A percentile compares a stretch with the other conserved stretches of the same genome.
phyloP scores from a whole-genome alignment of 2,113 vertebrate species.

The Sula dactylatra region DNA sequence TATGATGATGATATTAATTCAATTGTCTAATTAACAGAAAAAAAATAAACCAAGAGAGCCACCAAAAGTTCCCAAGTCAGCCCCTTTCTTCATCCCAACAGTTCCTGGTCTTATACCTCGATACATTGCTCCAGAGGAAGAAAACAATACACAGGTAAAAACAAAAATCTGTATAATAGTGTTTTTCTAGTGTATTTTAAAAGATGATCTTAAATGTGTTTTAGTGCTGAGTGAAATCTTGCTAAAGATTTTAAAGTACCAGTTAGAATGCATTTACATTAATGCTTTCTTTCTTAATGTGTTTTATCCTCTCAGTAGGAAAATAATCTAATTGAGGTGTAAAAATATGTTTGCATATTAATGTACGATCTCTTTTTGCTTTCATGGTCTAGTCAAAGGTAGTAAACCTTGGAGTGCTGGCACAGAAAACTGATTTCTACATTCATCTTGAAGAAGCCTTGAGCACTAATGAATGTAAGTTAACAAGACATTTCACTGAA shows the following conservation, averaged over 20 bases:
- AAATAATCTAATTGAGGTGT: background rate
- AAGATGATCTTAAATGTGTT: background rate
- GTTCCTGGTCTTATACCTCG: slow-evolving; percentile 87
- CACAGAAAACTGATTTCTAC: slow-evolving; percentile 86
- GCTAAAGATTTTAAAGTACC: background rate
- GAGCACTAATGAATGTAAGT: slow-evolving; percentile 82
- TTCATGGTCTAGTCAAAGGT: slow-evolving; percentile 86
- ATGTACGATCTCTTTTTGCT: background rate
- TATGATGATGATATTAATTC: background rate
- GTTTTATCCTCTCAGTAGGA: background rate
- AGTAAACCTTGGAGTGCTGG: slow-evolving; percentile 79
- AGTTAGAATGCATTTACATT: background rate
- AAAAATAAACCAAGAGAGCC: slow-evolving; percentile 89
- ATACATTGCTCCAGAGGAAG: slow-evolving; percentile 71
- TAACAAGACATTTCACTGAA: background rate
- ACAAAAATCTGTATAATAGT: background rate
- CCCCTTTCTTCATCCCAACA: slow-evolving; percentile 95
- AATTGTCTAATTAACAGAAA: slow-evolving; percentile 76
- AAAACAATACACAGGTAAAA: slow-evolving; percentile 73
- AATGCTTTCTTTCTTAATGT: background rate
- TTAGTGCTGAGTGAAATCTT: background rate
- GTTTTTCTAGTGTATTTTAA: background rate
- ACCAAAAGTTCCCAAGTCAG: slow-evolving; percentile 83
- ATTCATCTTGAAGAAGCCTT: slow-evolving; percentile 82
- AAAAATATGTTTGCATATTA: background rate